Conservation (phyloP, 2,113 vertebrate species). For the Pachyramphus minor region DNA sequence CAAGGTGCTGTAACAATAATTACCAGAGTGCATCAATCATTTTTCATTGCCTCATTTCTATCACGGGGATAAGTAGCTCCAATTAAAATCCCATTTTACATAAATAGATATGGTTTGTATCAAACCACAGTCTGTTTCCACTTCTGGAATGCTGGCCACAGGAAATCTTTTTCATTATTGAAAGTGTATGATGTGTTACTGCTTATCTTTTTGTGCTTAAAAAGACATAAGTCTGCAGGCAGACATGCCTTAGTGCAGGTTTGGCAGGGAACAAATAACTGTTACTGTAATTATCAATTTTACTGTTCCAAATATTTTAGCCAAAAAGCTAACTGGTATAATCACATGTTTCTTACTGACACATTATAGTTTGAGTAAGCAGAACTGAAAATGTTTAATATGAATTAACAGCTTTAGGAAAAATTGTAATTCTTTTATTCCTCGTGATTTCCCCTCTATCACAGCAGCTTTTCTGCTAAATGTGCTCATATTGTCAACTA, state of each 20-base stretch:
- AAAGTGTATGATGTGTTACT: background rate
- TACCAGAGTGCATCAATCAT: constrained; percentile 55
- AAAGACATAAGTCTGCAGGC: constrained; percentile 30
- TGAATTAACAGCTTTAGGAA: constrained; percentile 6
- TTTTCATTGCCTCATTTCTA: constrained; percentile 54
- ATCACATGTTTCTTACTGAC: constrained; percentile 26
- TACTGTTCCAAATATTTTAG: constrained; percentile 28
- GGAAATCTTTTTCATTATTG: constrained; percentile 53
- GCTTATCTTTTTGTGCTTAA: constrained; percentile 45
- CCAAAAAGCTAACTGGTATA: constrained; percentile 19
- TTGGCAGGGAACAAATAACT: constrained; percentile 32
- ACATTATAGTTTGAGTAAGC: constrained; percentile 6
- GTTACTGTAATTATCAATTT: constrained; percentile 31
- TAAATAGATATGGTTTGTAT: constrained; percentile 55
- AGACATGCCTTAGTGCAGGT: constrained; percentile 30
- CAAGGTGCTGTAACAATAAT: constrained; percentile 63
- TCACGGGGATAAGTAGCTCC: constrained; percentile 39
- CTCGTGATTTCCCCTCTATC: background rate
- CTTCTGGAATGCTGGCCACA: constrained; percentile 34
- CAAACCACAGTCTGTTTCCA: constrained; percentile 34
- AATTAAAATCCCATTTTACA: constrained; percentile 62
- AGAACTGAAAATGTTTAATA: constrained; percentile 5
- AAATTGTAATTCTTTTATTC: background rate
- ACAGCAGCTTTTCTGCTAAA: background rate
- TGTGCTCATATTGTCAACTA: background rate